Evolutionary conservation across 2,888 invertebrate species (phyloP).

Genomic region (Apamea monoglypha): DNA sequence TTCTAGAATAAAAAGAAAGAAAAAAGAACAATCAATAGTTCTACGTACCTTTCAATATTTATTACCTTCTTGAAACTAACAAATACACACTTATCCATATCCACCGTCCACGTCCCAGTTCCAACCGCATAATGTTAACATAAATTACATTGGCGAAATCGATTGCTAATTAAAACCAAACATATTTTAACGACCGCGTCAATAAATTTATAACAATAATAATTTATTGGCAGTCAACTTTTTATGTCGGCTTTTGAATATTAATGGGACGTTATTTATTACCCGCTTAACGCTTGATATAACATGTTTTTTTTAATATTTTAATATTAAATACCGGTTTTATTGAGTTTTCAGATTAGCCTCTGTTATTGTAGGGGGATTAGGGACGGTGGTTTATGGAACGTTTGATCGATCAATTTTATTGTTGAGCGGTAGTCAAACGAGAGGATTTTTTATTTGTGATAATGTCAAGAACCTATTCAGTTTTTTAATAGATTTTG

Average conservation of each 20-base stretch:
- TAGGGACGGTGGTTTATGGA: conserved; percentile 30
- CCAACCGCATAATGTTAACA: conserved; percentile 63
- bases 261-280: conserved; percentile 75
- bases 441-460: conserved; percentile 14
- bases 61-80: conserved; percentile 15
- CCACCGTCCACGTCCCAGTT: conserved; percentile 54
- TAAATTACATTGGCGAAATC: conserved; percentile 70
- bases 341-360: conserved; percentile 57
- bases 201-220: conserved; percentile 78
- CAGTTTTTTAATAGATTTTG: conserved; percentile 4
- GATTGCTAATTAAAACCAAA: conserved; percentile 77
- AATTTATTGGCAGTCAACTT: conserved; percentile 77
- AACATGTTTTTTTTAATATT: conserved; percentile 63
- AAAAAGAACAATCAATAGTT: neutral
- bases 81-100: conserved; percentile 45
- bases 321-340: conserved; percentile 54
- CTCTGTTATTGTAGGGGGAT: conserved; percentile 34
- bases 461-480: conserved; percentile 11
- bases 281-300: conserved; percentile 63
- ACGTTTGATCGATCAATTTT: conserved; percentile 40
- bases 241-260: conserved; percentile 77
- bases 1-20: neutral
- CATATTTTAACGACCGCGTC: conserved; percentile 75
- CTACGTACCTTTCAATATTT: neutral
- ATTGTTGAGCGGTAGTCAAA: conserved; percentile 35